Conservation (phyloP, 2,797 vertebrate species). For the Lindbergichthys nudifrons region DNA sequence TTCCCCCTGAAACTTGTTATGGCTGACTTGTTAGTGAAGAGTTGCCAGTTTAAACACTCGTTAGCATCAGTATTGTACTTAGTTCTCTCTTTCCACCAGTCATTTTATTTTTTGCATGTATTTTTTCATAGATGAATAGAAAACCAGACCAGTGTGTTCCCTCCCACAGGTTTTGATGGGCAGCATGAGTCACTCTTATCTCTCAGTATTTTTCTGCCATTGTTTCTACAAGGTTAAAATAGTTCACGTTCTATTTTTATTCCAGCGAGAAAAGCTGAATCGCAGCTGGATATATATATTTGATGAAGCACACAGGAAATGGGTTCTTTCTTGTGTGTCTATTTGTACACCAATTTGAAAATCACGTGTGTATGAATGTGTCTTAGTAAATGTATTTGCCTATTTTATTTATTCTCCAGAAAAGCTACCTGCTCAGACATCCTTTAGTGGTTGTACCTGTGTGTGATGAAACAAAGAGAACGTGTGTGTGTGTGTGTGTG, state of each 20-base stretch:
- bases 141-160: constrained; percentile 5
- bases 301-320: constrained; percentile 25
- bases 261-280: constrained; percentile 30
- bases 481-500: neutral
- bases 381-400: neutral
- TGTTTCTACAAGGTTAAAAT: constrained; percentile 47
- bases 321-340: neutral
- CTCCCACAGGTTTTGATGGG: constrained; percentile 35
- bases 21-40: neutral
- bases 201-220: constrained; percentile 8
- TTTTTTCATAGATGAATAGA: neutral
- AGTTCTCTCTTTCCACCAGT: no score
- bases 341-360: neutral
- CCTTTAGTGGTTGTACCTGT: constrained; percentile 6
- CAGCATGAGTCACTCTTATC: constrained; percentile 49
- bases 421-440: neutral
- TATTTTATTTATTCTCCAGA: neutral
- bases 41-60: neutral
- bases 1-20: neutral
- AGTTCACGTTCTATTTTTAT: constrained; percentile 42
- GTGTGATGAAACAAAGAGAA: constrained; percentile 7
- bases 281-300: constrained; percentile 18
- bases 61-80: neutral
- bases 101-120: no score
- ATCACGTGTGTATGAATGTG: neutral